These are phyloP conservation scores for Chrysochloris asiatica DNA, from an alignment of 2,113 vertebrate species.

Conservation along the genomic window DNA sequence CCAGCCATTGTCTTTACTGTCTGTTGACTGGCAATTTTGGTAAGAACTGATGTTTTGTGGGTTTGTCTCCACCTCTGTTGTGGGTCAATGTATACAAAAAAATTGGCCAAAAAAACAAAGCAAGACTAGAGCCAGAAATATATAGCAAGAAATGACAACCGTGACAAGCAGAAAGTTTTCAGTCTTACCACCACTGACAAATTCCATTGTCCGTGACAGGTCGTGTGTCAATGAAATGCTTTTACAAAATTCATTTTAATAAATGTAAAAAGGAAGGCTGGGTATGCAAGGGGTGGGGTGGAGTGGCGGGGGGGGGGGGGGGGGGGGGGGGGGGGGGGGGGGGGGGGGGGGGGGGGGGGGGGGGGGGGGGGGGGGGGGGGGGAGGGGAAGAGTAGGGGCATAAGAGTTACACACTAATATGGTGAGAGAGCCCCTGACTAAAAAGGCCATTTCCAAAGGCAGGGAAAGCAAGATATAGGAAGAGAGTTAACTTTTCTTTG, in stretches of 20 bases:
- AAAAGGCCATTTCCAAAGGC: slow-evolving; percentile 18
- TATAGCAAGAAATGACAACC: slow-evolving; percentile 35
- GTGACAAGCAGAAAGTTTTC: slow-evolving; percentile 15
- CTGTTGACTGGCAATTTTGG: neutral
- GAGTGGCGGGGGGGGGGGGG: neutral
- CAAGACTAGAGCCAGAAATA: slow-evolving; percentile 42
- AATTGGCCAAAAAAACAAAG: neutral
- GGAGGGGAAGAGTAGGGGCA: no score
- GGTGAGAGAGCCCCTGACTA: slow-evolving; percentile 16
- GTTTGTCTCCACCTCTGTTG: slow-evolving; percentile 4
- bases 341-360: neutral
- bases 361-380: neutral
- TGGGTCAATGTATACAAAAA: slow-evolving; percentile 26
- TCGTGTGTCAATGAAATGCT: slow-evolving; percentile 60
- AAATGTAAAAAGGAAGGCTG: slow-evolving; percentile 43
- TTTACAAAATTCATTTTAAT: slow-evolving; percentile 63
- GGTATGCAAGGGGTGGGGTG: slow-evolving; percentile 18
- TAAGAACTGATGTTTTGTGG: neutral
- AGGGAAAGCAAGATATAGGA: slow-evolving; percentile 13
- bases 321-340: neutral
- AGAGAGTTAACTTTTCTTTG: slow-evolving; percentile 5
- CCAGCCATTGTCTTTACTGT: neutral
- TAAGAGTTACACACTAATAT: slow-evolving; percentile 18
- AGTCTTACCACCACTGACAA: slow-evolving; percentile 69
- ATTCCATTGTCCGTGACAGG: slow-evolving; percentile 52